Conservation (phyloP, 2,113 vertebrate genomes). For the Ageneiosus marmoratus region DNA sequence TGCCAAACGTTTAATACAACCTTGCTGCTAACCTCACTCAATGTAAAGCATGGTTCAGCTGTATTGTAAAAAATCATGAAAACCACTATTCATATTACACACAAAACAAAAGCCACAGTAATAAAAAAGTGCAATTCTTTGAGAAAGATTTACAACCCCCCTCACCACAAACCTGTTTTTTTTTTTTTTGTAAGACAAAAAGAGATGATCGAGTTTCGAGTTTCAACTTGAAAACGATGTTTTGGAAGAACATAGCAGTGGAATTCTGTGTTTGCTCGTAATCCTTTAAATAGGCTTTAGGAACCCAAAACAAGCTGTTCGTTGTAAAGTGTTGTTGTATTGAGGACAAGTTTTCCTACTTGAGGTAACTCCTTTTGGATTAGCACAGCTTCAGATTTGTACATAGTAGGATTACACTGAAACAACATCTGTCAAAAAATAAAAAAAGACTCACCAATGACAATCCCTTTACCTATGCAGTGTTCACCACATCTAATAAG, state of each 20-base stretch:
- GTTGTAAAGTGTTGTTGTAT: constrained; percentile 56
- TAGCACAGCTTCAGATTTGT: constrained; percentile 54
- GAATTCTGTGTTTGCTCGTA: constrained; percentile 53
- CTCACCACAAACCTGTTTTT: not conserved
- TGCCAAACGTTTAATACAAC: constrained; percentile 2
- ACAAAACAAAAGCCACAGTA: constrained; percentile 1
- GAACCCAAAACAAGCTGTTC: constrained; percentile 57
- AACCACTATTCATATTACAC: constrained; percentile 30
- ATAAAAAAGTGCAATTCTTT: constrained; percentile 9
- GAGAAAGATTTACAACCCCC: not conserved
- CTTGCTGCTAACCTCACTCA: constrained; percentile 16
- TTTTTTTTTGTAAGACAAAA: constrained; percentile 17
- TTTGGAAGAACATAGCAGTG: constrained; percentile 44
- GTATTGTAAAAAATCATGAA: constrained; percentile 1
- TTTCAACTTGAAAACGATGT: constrained; percentile 55
- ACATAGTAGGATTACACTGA: constrained; percentile 65
- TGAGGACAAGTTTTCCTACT: constrained; percentile 61
- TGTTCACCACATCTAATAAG: constrained; percentile 41
- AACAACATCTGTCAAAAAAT: constrained; percentile 71
- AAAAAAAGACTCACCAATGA: constrained; percentile 58
- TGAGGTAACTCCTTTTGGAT: constrained; percentile 58
- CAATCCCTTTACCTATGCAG: constrained; percentile 49
- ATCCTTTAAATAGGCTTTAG: constrained; percentile 62
- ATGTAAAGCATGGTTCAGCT: constrained; percentile 4
- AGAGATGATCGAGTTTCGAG: constrained; percentile 50